Evolutionary conservation across 2,113 vertebrate species (phyloP), one percentile per base, ranked within the genome.

Genomic region (Alethe castanea): DNA sequence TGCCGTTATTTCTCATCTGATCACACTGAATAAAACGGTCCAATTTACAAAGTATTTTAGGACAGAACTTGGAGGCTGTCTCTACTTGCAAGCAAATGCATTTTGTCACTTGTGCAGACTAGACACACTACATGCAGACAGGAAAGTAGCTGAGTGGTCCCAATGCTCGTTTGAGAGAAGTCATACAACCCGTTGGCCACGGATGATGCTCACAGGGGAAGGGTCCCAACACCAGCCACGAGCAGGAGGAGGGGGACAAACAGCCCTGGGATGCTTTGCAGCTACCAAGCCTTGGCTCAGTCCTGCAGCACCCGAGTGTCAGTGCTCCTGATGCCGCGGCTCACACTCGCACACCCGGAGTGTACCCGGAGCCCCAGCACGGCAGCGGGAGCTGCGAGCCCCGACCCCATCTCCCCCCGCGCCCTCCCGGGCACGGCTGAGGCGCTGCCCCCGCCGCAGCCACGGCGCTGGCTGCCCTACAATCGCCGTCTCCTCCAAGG

Each of bases 131-230:
- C 1, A 10, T 1, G 19, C 18, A 44, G 44, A 52, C 1, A 4
- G 48, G 22, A 19, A 35, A 38, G 57, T 0, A 26, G 44, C 12
- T 0, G 13, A 23, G 65, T 1, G 8, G 36, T 50, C 31, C 57
- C 73, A 11, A 9, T 48, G 64, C 61, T 42, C 3, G 1, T 2
- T 5, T 33, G 26, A 9, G 1, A 73, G 60, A 48, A 60, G 52
- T 22, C 19, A 4, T 3, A 23, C 0, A 0, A 44, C 54, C 45
- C 1, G 0, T 0, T 15, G 35, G 54, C 50, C 83, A 13, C 0
- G 0, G 56, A 17, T 1, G 6, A 29, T 0, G 3, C 35, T 28
- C 71, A 7, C 2, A 0, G 2, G 4, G 4, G 44, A 77, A 52
- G 35, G 76, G 45, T 40, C 24, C 33, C 52, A 6, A 19, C 9